phyloP scores from a whole-genome alignment of 2,797 vertebrate species.

The Pipistrellus pygmaeus region DNA sequence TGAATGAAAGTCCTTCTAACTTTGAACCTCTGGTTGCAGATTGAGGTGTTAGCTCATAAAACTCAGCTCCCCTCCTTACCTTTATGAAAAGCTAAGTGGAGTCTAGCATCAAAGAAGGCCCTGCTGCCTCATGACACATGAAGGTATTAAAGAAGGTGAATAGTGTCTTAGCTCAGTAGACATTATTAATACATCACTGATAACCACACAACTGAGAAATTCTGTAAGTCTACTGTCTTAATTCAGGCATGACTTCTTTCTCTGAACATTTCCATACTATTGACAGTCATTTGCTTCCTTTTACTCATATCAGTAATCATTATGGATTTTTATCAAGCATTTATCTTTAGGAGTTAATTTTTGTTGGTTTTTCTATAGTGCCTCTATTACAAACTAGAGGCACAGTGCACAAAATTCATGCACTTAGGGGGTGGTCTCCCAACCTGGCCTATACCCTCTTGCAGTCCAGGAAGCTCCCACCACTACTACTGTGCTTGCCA shows the following conservation, averaged over 20 bases:
- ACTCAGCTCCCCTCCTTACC: neutral
- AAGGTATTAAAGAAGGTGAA: neutral
- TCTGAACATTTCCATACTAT: neutral
- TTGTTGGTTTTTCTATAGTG: neutral
- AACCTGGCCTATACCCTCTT: no score
- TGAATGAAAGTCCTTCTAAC: neutral
- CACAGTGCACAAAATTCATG: no score
- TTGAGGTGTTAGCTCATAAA: neutral
- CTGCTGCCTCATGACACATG: neutral
- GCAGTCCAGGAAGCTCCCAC: no score
- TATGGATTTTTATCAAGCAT: neutral
- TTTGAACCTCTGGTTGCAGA: neutral
- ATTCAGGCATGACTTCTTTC: neutral
- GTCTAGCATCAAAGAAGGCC: neutral
- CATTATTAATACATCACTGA: rapidly evolving
- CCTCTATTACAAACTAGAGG: neutral
- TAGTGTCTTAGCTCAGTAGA: neutral
- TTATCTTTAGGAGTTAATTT: neutral
- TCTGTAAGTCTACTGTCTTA: neutral
- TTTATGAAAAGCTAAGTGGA: neutral
- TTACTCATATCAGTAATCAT: neutral
- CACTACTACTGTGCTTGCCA: rapidly evolving
- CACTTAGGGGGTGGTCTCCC: no score
- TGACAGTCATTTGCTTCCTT: neutral
- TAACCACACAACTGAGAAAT: neutral